Percentiles rank a stretch among this genome's conserved stretches.
Evolutionary conservation across 2,113 vertebrate genomes (phyloP).

Genomic region (Syngnathus scovelli): DNA sequence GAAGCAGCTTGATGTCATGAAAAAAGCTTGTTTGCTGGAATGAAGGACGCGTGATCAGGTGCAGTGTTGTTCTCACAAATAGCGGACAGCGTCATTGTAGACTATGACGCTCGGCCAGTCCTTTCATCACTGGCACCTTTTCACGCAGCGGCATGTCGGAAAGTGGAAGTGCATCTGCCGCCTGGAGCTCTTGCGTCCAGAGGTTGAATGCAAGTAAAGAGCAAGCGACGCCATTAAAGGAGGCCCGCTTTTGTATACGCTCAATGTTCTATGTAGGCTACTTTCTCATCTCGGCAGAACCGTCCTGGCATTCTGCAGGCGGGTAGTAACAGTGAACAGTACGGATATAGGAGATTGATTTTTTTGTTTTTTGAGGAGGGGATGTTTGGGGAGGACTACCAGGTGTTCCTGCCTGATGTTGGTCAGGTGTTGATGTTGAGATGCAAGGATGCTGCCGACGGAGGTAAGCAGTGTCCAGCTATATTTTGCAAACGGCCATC

Average conservation of each 20-base stretch:
- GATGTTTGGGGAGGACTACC: constrained; percentile 55
- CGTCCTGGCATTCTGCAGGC: constrained; percentile 39
- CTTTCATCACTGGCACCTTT: constrained; percentile 61
- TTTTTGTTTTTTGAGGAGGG: neutral
- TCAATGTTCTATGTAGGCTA: constrained; percentile 31
- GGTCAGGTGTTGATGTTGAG: constrained; percentile 50
- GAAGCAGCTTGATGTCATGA: constrained; percentile 5
- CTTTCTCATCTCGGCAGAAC: constrained; percentile 20
- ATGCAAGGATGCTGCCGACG: constrained; percentile 22
- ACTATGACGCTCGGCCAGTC: constrained; percentile 44
- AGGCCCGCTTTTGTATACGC: constrained; percentile 36
- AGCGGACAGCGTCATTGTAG: constrained; percentile 19
- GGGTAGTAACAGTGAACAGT: constrained; percentile 8
- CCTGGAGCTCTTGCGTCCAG: constrained; percentile 44
- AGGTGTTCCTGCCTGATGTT: constrained; percentile 52
- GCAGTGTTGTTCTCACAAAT: constrained; percentile 6
- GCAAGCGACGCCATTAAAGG: constrained; percentile 21
- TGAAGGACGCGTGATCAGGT: neutral
- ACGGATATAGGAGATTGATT: constrained; percentile 11
- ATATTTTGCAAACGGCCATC: constrained; percentile 7
- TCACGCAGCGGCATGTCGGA: constrained; percentile 42
- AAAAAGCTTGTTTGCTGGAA: constrained; percentile 15
- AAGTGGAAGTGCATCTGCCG: constrained; percentile 59
- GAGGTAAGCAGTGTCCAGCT: constrained; percentile 44
- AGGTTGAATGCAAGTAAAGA: constrained; percentile 39